Conservation (phyloP, 2,113 vertebrate species). For the Martes martes region DNA sequence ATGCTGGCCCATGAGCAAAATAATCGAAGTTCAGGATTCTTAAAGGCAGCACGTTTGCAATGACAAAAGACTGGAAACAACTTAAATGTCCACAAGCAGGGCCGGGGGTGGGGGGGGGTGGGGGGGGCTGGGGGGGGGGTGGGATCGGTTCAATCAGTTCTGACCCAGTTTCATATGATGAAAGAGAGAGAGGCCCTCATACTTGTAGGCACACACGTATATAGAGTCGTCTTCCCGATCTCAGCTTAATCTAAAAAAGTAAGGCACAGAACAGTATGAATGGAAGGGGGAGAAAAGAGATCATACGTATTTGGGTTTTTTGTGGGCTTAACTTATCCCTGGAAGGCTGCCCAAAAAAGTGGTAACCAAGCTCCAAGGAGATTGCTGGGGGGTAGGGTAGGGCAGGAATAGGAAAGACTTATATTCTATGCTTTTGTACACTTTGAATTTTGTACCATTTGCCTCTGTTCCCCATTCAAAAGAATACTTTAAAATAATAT, state of each 20-base stretch:
- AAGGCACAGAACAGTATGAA: not conserved
- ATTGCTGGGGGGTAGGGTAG: not conserved
- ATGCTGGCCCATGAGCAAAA: not conserved
- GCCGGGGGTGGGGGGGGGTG: no score
- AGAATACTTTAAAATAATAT: not conserved
- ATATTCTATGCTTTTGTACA: not conserved
- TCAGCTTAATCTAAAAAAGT: not conserved
- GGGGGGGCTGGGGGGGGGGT: no score
- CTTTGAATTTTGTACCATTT: not conserved
- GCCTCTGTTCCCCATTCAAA: not conserved
- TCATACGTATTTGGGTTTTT: not conserved
- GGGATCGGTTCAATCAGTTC: not conserved
- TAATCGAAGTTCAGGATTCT: not conserved
- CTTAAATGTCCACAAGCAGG: not conserved
- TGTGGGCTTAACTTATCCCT: conserved; percentile 19
- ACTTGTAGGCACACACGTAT: not conserved
- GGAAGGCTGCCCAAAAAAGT: not conserved
- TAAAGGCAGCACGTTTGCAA: not conserved
- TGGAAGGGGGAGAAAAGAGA: not conserved
- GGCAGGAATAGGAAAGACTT: not conserved
- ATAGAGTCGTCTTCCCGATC: not conserved
- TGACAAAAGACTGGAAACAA: not conserved
- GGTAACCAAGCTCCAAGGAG: not conserved
- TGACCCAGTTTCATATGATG: not conserved
- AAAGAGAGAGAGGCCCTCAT: not conserved